Evolutionary conservation across 1,140 invertebrate genomes (phyloP), one percentile per base, ranked within the genome.

Genomic region (Amyelois transitella): DNA sequence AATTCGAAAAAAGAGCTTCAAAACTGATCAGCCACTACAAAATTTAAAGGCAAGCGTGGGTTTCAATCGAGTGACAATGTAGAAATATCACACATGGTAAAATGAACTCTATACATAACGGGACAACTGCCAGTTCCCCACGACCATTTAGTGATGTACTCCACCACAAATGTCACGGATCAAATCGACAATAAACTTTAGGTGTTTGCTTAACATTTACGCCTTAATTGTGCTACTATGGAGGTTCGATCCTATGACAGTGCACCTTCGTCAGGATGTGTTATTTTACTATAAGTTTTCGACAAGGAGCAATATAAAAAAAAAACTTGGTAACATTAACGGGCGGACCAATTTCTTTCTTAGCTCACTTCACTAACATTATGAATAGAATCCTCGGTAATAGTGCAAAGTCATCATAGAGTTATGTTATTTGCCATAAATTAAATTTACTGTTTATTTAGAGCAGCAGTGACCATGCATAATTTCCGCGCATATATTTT

Each of bases 191-290:
- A 77, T 77, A 81, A 78, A 76, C 69, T 62, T 79, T 62, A 62
- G 83, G 78, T 86, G 83, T 86, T 86, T 86, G 83, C 77, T 79
- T 86, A 77, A 79, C 69, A 86, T 86, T 85, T 83, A 81, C 78
- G 72, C 73, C 75, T 82, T 86, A 82, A 85, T 84, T 84, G 78
- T 81, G 59, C 64, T 68, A 68, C 67, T 58, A 62, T 71, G 68
- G 76, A 60, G 69, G 62, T 58, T 72, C 61, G 58, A 72, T 81
- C 72, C 59, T 60, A 72, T 84, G 78, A 81, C 81, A 78, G 72
- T 64, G 81, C 81, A 74, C 67, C 58, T 80, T 79, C 69, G 45
- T 71, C 69, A 64, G 68, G 74, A 58, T 60, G 28, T 75, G 69
- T 81, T 78, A 74, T 73, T 80, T 69, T 72, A 72, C n/a, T n/a